Percentiles rank a stretch among this genome's conserved stretches.
These are phyloP conservation scores for Drosophila longiperda DNA, from an alignment of 2,888 invertebrate genomes.

Conservation along the genomic window DNA sequence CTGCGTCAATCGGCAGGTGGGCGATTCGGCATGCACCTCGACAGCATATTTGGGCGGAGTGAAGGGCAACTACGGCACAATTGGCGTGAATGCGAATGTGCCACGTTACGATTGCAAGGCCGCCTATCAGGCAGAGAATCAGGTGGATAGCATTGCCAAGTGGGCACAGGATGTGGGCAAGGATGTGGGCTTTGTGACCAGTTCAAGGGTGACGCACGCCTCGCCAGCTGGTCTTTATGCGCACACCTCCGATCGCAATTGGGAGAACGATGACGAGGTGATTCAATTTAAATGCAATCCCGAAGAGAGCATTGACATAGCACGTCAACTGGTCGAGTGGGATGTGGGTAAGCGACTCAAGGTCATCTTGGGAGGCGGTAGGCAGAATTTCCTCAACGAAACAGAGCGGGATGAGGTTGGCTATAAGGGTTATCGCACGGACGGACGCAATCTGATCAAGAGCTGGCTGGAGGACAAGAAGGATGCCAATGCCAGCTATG, in stretches of 20 bases:
- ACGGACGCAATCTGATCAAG: constrained; percentile 89
- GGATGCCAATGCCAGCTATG: constrained; percentile 83
- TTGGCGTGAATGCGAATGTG: constrained; percentile 90
- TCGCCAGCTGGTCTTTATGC: constrained; percentile 91
- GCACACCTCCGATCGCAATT: constrained; percentile 89
- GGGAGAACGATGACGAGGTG: constrained; percentile 90
- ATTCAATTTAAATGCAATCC: constrained; percentile 84
- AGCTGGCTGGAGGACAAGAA: constrained; percentile 87
- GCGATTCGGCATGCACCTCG: constrained; percentile 93
- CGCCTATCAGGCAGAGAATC: constrained; percentile 86
- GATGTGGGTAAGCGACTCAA: constrained; percentile 90
- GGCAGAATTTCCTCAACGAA: constrained; percentile 74
- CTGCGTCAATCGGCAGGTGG: constrained; percentile 91
- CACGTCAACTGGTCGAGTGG: constrained; percentile 89
- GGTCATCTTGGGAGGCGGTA: constrained; percentile 86
- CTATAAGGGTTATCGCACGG: constrained; percentile 86
- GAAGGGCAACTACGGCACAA: constrained; percentile 90
- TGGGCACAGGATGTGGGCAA: constrained; percentile 90
- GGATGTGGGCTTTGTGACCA: constrained; percentile 90
- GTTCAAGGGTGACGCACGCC: constrained; percentile 91
- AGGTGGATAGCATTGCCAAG: constrained; percentile 88
- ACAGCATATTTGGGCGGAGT: constrained; percentile 92
- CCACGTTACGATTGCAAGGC: constrained; percentile 88
- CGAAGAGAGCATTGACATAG: constrained; percentile 89
- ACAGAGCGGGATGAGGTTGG: constrained; percentile 86